Base-by-base conservation (phyloP, 2,113 vertebrate genomes). In the Hypocryptadius cinnamomeus region DNA sequence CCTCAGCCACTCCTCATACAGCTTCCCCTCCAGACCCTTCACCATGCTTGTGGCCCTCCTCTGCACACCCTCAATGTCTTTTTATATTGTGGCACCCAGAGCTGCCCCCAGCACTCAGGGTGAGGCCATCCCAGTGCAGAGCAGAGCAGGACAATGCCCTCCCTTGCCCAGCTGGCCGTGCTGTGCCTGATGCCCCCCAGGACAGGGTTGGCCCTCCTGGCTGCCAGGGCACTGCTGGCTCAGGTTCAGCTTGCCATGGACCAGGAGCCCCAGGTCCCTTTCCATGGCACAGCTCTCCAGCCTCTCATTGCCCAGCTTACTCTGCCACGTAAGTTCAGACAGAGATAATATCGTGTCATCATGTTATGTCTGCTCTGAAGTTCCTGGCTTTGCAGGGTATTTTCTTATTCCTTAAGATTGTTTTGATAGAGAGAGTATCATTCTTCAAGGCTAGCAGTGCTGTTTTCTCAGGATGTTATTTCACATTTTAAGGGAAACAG, bases 121-220 rank as follows among this genome's bases (percentile, higher is more conserved):
- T 13, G 40, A 56, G 85, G 57, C 50, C 0, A 0, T 4, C 20
- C 27, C 27, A 54, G 40, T 0, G 0, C 84, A 11, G 76, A 57
- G 37, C 76, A 65, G 59, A 44, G 18, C 1, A 0, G 76, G 37
- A 65, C 31, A 65, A 28, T 19, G 30, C 35, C 42, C 37, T 65
- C 27, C 57, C 50, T 87, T 33, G 17, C 37, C 37, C 0, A 13
- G 37, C 37, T 28, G 59, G 37, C 59, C 59, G 7, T 61, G 17
- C 42, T 72, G 51, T 50, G 3, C 68, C 59, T 79, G 59, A 33
- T 65, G 27, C 1, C 22, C 21, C 35, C 15, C 19, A 39, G 68
- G 59, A 39, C 85, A 65, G 1, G 3, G 2, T 1, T 37, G 51
- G 5, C 44, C 37, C 33, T 88, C 15, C 33, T 66, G 77, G 59